These are phyloP conservation scores for Aspiorhynchus laticeps DNA, from an alignment of 2,113 vertebrate species.

Conservation along the genomic window DNA sequence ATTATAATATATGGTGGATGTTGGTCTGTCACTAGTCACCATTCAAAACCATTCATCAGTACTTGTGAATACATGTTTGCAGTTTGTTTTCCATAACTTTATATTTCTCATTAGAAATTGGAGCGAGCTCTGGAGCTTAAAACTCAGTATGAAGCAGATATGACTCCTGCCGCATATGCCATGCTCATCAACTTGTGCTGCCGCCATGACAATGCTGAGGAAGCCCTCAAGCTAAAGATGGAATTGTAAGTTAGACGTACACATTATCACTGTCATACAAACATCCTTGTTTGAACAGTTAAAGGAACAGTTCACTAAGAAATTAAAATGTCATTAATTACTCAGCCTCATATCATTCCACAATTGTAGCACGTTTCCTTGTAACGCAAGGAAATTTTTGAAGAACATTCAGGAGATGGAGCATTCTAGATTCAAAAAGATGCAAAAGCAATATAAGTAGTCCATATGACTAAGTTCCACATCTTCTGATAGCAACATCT, in stretches of 20 bases:
- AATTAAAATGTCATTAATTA: neutral
- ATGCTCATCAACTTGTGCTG: slow-evolving; percentile 89
- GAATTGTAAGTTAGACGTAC: slow-evolving; percentile 87
- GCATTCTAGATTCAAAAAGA: neutral
- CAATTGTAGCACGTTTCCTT: neutral
- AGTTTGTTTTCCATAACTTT: slow-evolving; percentile 38
- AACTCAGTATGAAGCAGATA: slow-evolving; percentile 83
- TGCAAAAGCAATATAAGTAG: neutral
- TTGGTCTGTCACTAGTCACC: neutral
- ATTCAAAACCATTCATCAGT: no score
- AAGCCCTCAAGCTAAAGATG: slow-evolving; percentile 91
- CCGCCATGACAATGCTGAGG: slow-evolving; percentile 85
- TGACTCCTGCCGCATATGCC: slow-evolving; percentile 81
- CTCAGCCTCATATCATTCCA: neutral
- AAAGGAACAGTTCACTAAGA: neutral
- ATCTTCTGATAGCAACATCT: neutral
- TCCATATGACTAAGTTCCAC: neutral
- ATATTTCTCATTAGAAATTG: slow-evolving; percentile 82
- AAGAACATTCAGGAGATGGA: neutral
- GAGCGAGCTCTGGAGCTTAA: slow-evolving; percentile 90
- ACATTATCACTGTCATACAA: slow-evolving; percentile 60
- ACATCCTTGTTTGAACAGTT: neutral
- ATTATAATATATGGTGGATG: neutral
- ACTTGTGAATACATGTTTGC: neutral
- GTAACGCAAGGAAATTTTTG: neutral